Evolutionary conservation across 2,888 invertebrate genomes (phyloP), one percentile per base, ranked within the genome.

Genomic region (Meteorus cinctellus): DNA sequence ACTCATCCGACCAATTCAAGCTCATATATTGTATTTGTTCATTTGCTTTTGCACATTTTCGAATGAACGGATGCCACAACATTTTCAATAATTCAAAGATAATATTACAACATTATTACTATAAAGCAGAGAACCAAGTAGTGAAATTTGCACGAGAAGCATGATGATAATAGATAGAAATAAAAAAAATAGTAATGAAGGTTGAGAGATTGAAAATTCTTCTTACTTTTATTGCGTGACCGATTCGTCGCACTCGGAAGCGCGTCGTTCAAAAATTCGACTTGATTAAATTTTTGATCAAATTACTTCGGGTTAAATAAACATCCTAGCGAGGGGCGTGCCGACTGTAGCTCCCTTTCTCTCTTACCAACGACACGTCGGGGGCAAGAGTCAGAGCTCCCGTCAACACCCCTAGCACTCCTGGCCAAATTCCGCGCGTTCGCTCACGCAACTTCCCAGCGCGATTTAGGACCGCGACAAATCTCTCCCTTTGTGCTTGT

Each of bases 271-370:
- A 89, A 89, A 89, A 89, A 87, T 87, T 83, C 88, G 81, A 86
- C 86, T 89, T 89, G 89, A 89, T 89, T 89, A 89, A 89, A 89
- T 89, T 89, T 89, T 89, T 87, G 86, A 88, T 89, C 89, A 87
- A 89, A 89, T 89, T 89, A 89, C 89, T 87, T 88, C 86, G 83
- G 86, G 85, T 87, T 88, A 88, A 89, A 89, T 88, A 89, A 89
- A 87, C 89, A 88, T 85, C 83, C 85, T 79, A 79, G 69, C 41
- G 75, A 73, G 69, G 67, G 72, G 75, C 74, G 68, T 68, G 72
- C 66, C 71, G 51, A 45, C 60, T 67, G 34, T 67, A 67, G 45
- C 76, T 59, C 45, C 63, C 45, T 19, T 59, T 74, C 27, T 67
- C 60, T 41, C 59, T 55, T 60, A 67, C 72, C 51, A 60, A 66